These are phyloP conservation scores for Pseudotriccus pelzelni DNA, from an alignment of 2,797 vertebrate genomes.

Conservation along the genomic window DNA sequence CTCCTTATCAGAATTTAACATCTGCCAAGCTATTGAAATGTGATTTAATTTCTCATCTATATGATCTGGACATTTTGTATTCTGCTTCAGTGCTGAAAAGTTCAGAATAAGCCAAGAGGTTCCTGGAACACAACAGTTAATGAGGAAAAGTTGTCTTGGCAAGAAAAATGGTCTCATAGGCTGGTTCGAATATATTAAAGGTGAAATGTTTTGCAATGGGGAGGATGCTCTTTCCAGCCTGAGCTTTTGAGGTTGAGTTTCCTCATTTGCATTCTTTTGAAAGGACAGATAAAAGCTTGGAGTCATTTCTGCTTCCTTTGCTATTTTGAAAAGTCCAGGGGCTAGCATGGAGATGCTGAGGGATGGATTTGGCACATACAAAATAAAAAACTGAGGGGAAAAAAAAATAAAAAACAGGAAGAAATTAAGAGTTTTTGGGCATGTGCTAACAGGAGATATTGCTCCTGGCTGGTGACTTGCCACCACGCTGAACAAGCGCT, in stretches of 20 bases:
- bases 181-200: slow-evolving; percentile 65
- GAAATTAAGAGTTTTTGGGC: neutral
- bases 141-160: slow-evolving; percentile 65
- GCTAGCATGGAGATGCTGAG: neutral
- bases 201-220: slow-evolving; percentile 61
- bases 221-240: slow-evolving; percentile 43
- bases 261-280: slow-evolving; percentile 69
- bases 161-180: slow-evolving; percentile 21
- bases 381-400: neutral
- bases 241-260: slow-evolving; percentile 62
- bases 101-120: slow-evolving; percentile 44
- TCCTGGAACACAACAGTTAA: slow-evolving; percentile 64
- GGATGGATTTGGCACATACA: neutral
- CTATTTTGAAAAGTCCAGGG: slow-evolving; percentile 43
- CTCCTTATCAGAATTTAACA: neutral
- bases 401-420: neutral
- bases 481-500: neutral
- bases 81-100: slow-evolving; percentile 23
- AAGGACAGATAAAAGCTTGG: slow-evolving; percentile 61
- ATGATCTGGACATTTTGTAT: slow-evolving; percentile 17
- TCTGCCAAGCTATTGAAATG: slow-evolving; percentile 26
- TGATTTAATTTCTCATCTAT: slow-evolving; percentile 14
- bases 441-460: neutral
- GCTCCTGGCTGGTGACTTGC: neutral
- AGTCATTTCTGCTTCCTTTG: slow-evolving; percentile 29